phyloP scores from a whole-genome alignment of 2,797 vertebrate genomes.

The Acrossocheilus wenchowensis region DNA sequence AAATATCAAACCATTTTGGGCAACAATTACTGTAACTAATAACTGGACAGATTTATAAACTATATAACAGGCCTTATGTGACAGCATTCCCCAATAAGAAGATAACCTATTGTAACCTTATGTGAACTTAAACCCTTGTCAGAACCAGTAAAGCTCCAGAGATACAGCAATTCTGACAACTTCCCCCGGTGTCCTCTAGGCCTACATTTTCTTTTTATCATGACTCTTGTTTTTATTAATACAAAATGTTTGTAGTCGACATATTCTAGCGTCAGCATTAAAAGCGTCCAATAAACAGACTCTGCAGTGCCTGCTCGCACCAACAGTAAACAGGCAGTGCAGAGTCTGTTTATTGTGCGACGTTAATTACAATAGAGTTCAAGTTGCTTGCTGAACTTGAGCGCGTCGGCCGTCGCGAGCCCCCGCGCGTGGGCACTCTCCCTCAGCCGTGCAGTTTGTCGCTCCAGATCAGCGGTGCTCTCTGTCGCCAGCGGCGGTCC shows the following conservation, averaged over 20 bases:
- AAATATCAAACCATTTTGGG: not conserved
- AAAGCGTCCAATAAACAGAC: not conserved
- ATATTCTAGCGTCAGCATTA: not conserved
- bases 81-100: not conserved
- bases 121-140: not conserved
- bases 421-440: conserved; percentile 24
- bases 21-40: not conserved
- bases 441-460: conserved; percentile 51
- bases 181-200: not conserved
- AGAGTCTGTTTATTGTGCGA: no score
- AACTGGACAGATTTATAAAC: not conserved
- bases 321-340: no score
- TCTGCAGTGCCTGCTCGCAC: not conserved
- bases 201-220: not conserved
- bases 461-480: conserved; percentile 59
- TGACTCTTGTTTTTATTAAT: not conserved
- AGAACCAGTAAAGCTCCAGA: not conserved
- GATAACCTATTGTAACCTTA: not conserved
- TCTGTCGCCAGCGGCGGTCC: conserved; percentile 55
- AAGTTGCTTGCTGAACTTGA: not conserved
- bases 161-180: not conserved
- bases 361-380: conserved; percentile 58
- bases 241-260: not conserved
- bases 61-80: not conserved
- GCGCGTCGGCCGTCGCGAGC: conserved; percentile 32